phyloP scores from a whole-genome alignment of 2,797 vertebrate species.

The Sternarchorhynchus goeldii region DNA sequence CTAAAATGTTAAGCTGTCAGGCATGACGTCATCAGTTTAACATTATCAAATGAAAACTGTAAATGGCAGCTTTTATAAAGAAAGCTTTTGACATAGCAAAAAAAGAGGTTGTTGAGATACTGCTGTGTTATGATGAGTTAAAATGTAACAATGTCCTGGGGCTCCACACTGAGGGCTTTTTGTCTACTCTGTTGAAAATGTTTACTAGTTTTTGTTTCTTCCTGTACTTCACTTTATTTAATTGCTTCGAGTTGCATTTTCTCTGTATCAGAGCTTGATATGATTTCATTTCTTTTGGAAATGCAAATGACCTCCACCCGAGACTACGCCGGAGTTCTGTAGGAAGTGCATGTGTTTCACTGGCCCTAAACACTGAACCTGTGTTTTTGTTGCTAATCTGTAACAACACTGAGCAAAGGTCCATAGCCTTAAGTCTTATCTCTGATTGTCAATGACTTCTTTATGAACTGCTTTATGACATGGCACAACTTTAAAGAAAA shows the following conservation, averaged over 20 bases:
- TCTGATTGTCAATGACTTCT: conserved; percentile 1
- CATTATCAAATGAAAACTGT: conserved; percentile 9
- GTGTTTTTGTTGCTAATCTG: conserved; percentile 14
- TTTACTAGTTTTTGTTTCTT: neutral
- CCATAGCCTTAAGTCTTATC: conserved; percentile 4
- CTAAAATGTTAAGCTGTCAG: neutral
- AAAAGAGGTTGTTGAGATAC: neutral
- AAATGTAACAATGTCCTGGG: conserved; percentile 5
- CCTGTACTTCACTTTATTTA: conserved; percentile 18
- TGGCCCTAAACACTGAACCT: neutral
- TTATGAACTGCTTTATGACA: conserved; percentile 7
- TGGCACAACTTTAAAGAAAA: neutral
- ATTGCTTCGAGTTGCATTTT: conserved; percentile 31
- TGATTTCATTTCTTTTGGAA: conserved; percentile 35
- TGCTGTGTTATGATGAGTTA: neutral
- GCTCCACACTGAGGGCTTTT: neutral
- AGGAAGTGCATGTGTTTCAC: neutral
- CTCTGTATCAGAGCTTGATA: conserved; percentile 76
- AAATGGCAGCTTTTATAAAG: neutral
- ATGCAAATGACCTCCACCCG: conserved; percentile 33
- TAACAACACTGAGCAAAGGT: conserved; percentile 32
- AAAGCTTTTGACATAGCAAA: neutral
- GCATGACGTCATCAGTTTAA: conserved; percentile 4
- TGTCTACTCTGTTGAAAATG: neutral
- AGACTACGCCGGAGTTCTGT: neutral